Evolutionary conservation across 2,888 invertebrate genomes (phyloP), one percentile per base, ranked within the genome.

Genomic region (Zonitis immaculata): DNA sequence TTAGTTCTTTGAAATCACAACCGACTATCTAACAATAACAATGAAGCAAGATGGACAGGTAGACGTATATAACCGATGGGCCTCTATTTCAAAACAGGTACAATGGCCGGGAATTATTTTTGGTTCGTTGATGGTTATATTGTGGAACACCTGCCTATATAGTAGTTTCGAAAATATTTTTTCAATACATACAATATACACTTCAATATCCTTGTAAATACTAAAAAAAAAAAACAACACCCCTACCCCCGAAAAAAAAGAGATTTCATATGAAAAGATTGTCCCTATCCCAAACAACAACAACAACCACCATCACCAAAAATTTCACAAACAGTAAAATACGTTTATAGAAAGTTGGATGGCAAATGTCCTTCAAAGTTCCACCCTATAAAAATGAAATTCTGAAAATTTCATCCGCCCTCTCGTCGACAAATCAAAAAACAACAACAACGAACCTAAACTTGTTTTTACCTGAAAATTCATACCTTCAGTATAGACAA

Each of bases 391-490:
- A n/a, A 18, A 35, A 35, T 18, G 18, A 35, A 35, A 35, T 35
- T 16, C 35, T 18, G n/a, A 35, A 35, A 8, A 32, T 32, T 32
- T 32, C 14, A 35, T 35, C 35, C 14, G 18, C 35, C 35, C 35
- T 35, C 35, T n/a, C n/a, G n/a, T n/a, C 35, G 9, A 16, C 35
- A 35, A 32, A 35, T 35, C 16, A 35, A 35, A 35, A 32, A n/a
- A n/a, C n/a, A n/a, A n/a, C n/a, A n/a, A n/a, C n/a, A 14, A 32
- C 12, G 32, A 32, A 32, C 14, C 32, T 32, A 16, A 35, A 35
- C 35, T 35, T 35, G 35, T 53, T 53, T 53, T 49, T 53, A 53
- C 53, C 53, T 53, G 53, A 52, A 52, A 48, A 52, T 52, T 52
- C 52, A 44, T 47, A 44, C 20, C 44, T 46, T 16, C 16, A 35